Evolutionary conservation across 2,797 vertebrate species (phyloP), one percentile per base, ranked within the genome.

Genomic region (Zalophus californianus): DNA sequence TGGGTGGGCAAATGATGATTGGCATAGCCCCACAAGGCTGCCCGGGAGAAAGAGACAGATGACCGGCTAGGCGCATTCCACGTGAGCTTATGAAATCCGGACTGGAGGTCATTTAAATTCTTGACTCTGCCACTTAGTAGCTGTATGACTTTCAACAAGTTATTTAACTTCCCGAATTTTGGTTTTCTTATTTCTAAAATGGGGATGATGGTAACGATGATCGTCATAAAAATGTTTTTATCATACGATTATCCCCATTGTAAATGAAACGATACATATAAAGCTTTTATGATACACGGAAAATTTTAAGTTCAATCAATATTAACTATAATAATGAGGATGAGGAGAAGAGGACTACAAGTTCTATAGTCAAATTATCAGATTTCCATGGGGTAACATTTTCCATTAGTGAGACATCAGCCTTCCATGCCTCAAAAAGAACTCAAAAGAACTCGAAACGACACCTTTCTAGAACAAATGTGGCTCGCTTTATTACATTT

Each of bases 171-270:
- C 60, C 94, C 84, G 44, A 84, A 50, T 70, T 90, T 52, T 78
- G 56, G 1, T 18, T 92, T 80, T 94, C 27, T 29, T 38, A 82
- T 83, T 93, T 95, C 50, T 70, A 96, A 83, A 90, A 72, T 23
- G 23, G 8, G 12, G 64, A 25, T 16, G 25, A 80, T 82, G 44
- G 12, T 41, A n/a, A 50, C 68, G n/a, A 21, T 48, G 44, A 23
- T 66, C 8, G 62, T 10, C 52, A 56, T 32, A 58, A 38, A 66
- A 73, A 75, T 90, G 56, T 32, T 68, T 90, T 85, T 15, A 84
- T 62, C 15, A 78, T 60, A 38, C 35, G 35, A 87, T 23, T 77
- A 79, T 89, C 66, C 18, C 29, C 88, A 56, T 4, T 72, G 12
- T 35, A 54, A 85, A 66, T 89, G 23, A 96, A 92, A 58, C 64